Conservation (phyloP, 2,888 invertebrate species). For the Eilema sororculum region DNA sequence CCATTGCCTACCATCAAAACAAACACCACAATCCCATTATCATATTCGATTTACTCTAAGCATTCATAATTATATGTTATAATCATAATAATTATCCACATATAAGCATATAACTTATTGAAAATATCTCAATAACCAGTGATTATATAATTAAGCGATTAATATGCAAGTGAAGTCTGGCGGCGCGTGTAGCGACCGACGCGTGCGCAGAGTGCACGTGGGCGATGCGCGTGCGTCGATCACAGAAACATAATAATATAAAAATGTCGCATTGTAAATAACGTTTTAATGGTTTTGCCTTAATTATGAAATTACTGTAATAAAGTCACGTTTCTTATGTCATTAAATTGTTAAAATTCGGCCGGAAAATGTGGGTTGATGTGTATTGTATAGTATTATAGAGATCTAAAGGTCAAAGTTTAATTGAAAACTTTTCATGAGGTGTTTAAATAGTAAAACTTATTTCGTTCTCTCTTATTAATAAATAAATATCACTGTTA, state of each 20-base stretch:
- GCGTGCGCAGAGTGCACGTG: conserved; percentile 47
- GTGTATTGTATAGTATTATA: neutral
- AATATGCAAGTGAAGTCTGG: conserved; percentile 38
- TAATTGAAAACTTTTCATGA: neutral
- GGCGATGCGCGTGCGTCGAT: conserved; percentile 41
- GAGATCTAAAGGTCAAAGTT: neutral
- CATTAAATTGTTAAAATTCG: neutral
- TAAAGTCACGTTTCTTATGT: neutral
- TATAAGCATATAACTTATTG: conserved; percentile 5
- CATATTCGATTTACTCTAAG: neutral
- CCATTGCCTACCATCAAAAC: neutral
- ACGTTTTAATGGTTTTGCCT: conserved; percentile 3
- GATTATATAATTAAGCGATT: conserved; percentile 34
- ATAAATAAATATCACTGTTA: neutral
- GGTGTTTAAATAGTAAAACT: neutral
- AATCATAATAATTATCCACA: conserved; percentile 3
- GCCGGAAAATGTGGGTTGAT: neutral
- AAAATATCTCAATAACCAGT: conserved; percentile 15
- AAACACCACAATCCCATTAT: neutral
- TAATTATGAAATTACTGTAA: neutral
- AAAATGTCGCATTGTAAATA: conserved; percentile 6
- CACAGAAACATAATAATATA: conserved; percentile 27
- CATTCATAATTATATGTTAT: conserved; percentile 9
- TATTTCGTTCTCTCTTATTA: neutral
- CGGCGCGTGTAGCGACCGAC: conserved; percentile 42